Conservation (phyloP, 1,140 invertebrate species). For the Meloidogyne exigua region DNA sequence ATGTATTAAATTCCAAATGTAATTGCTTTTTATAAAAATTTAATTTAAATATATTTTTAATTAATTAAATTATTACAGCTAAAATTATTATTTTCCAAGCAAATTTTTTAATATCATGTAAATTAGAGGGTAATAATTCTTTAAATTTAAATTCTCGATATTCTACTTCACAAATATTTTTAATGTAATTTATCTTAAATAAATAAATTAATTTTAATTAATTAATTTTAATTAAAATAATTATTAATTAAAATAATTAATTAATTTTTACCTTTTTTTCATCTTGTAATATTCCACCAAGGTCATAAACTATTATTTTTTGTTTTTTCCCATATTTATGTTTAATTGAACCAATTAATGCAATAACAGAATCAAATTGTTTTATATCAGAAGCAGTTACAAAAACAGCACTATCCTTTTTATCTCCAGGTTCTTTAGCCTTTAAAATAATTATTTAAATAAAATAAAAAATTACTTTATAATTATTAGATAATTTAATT, state of each 20-base stretch:
- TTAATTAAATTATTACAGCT: neutral
- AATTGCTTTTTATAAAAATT: neutral
- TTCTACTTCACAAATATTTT: neutral
- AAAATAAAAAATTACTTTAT: neutral
- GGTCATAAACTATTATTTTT: neutral
- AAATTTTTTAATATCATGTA: neutral
- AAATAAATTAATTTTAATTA: neutral
- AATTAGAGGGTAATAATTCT: neutral
- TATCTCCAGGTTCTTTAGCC: neutral
- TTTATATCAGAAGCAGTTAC: neutral
- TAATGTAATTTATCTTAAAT: neutral
- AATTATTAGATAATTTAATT: constrained; percentile 1
- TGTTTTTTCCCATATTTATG: neutral
- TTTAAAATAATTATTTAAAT: neutral
- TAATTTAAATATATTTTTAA: neutral
- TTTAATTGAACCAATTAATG: neutral
- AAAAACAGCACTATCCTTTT: neutral
- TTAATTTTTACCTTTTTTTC: neutral
- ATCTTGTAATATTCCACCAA: neutral
- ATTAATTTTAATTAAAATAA: too few relatives aligned
- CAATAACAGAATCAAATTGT: neutral
- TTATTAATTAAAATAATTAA: too few relatives aligned
- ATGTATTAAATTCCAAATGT: neutral
- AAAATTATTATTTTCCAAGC: constrained; percentile 5
- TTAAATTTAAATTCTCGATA: neutral